Evolutionary conservation across 2,888 invertebrate species (phyloP).

Genomic region (Diabrotica balteata): DNA sequence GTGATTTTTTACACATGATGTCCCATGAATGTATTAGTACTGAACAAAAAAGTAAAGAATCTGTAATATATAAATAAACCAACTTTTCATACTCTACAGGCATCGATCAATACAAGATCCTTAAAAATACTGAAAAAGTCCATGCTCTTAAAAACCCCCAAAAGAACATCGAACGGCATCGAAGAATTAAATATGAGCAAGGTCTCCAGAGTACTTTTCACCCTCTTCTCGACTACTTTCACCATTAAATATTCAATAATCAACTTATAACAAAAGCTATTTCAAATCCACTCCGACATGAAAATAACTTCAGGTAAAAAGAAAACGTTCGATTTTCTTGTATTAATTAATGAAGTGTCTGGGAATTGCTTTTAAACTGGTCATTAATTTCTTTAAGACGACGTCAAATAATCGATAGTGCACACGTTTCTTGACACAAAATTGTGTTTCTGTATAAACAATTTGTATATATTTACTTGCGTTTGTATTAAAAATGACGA

Average conservation of each 20-base stretch:
- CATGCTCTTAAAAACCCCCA: constrained; percentile 12
- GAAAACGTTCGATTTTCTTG: constrained; percentile 10
- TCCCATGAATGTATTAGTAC: no score
- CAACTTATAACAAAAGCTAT: constrained; percentile 16
- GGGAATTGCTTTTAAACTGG: no score
- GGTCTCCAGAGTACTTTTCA: constrained; percentile 16
- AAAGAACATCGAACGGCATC: constrained; percentile 14
- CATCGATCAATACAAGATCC: background rate
- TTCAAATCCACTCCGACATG: constrained; percentile 1
- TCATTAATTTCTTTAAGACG: no score
- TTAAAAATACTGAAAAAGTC: constrained; percentile 11
- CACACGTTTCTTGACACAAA: no score
- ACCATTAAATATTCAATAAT: constrained; percentile 17
- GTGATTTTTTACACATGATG: no score
- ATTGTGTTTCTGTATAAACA: no score
- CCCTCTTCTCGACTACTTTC: constrained; percentile 14
- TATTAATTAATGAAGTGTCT: constrained; percentile 10
- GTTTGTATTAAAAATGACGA: no score
- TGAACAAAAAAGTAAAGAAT: no score
- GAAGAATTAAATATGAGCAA: constrained; percentile 18
- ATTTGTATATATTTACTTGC: no score
- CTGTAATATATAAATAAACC: no score
- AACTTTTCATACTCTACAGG: no score
- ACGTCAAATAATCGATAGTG: no score
- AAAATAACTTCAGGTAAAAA: constrained; percentile 16